Base-by-base conservation (phyloP, 2,888 invertebrate genomes). In the Macrophya annulata region DNA sequence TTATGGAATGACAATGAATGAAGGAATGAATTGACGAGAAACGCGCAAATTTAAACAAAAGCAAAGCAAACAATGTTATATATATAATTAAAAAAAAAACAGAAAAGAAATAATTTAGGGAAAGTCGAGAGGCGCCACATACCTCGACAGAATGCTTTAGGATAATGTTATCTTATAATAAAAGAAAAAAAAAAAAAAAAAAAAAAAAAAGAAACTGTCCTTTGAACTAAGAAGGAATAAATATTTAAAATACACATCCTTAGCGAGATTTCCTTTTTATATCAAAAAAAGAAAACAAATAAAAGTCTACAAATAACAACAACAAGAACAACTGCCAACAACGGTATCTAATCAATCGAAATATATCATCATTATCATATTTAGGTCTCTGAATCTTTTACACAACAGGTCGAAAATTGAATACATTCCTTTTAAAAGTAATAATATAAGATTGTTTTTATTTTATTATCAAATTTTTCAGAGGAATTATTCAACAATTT, bases 141-240 rank as follows among this genome's bases (percentile, higher is more conserved):
- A 91, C 90, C 92, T 91, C 92, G 91, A 90, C 89, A 92, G 92
- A 91, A 92, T 92, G 92, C 92, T 92, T 93, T 93, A 93, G 92
- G 6, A 68, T 68, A 93, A 93, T 93, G 93, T 93, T 68, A 93
- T 93, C 92, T 93, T 93, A 93, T 93, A 92, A 93, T 92, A 92
- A 92, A 88, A 92, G 74, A 86, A 76, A 51, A 85, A 86, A 93
- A 92, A 91, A 93, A 93, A 92, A 91, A 93, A 93, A 93, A 77
- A 15, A 51, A 51, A 91, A 84, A 86, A 86, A 86, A 92, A 92
- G 90, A 93, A 93, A 93, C 92, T 93, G 91, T 93, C 93, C 93
- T 93, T 92, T 92, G 89, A 92, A 92, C 91, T 90, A 91, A 90
- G 87, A 93, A 92, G 93, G 92, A 93, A 93, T 93, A 93, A 93